phyloP scores from a whole-genome alignment of 1,140 invertebrate species.

The Drosophila obscura region DNA sequence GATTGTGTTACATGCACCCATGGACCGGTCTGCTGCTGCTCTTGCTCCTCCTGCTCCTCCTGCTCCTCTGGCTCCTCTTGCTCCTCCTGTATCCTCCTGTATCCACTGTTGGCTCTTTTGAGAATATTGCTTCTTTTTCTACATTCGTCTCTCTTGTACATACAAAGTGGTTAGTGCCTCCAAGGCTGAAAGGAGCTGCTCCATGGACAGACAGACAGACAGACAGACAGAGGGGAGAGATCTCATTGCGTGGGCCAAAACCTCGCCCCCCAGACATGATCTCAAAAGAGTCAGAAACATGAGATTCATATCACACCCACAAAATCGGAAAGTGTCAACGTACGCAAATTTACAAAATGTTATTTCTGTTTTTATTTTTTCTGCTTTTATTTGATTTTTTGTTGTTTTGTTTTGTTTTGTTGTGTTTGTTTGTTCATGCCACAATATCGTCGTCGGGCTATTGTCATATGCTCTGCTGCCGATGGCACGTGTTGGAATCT shows the following conservation, averaged over 20 bases:
- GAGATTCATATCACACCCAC: constrained; percentile 18
- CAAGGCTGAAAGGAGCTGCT: constrained; percentile 37
- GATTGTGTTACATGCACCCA: constrained; percentile 65
- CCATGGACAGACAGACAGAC: constrained; percentile 26
- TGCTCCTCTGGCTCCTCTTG: background rate
- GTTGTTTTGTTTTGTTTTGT: too few relatives aligned
- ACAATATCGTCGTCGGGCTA: background rate
- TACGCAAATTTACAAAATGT: constrained; percentile 50
- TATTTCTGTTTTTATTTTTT: constrained; percentile 14
- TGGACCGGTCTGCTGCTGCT: constrained; percentile 22
- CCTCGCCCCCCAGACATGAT: background rate
- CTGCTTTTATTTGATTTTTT: too few relatives aligned
- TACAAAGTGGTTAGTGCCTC: constrained; percentile 53
- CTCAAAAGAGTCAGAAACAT: constrained; percentile 9
- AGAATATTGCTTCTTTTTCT: constrained; percentile 53
- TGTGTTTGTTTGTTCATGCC: background rate
- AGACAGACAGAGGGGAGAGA: background rate
- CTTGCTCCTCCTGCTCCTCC: constrained; percentile 1
- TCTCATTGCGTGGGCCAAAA: constrained; percentile 17
- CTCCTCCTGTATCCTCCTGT: constrained; percentile 1
- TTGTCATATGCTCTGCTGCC: constrained; percentile 34
- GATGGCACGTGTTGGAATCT: constrained; percentile 46
- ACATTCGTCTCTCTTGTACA: constrained; percentile 46
- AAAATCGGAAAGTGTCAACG: constrained; percentile 30
- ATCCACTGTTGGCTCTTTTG: background rate